Percentiles rank a stretch among this genome's conserved stretches.
These are phyloP conservation scores for Pseudopipra pipra DNA, from an alignment of 2,113 vertebrate species.

Conservation along the genomic window DNA sequence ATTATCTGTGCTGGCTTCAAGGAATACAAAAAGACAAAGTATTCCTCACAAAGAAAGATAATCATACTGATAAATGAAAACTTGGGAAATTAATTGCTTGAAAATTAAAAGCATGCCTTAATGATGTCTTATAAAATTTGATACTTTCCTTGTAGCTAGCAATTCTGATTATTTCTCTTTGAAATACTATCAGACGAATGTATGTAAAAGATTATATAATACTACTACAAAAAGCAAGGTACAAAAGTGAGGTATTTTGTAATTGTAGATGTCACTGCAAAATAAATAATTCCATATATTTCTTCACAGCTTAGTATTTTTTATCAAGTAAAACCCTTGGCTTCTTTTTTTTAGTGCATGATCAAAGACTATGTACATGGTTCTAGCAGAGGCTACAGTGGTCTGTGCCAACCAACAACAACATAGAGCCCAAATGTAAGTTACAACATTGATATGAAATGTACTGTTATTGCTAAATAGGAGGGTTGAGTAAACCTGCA, in stretches of 20 bases:
- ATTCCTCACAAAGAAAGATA: neutral
- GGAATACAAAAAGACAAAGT: neutral
- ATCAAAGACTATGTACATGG: neutral
- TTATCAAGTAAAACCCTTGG: neutral
- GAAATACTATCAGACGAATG: neutral
- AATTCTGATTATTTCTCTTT: conserved; percentile 4
- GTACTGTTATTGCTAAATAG: neutral
- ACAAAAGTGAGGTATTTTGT: neutral
- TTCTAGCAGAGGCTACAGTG: neutral
- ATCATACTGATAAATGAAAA: neutral
- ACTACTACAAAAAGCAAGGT: neutral
- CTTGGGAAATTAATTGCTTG: conserved; percentile 13
- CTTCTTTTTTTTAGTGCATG: neutral
- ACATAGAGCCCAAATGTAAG: neutral
- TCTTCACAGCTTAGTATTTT: neutral
- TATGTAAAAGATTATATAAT: neutral
- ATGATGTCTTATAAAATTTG: neutral
- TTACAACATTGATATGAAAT: neutral
- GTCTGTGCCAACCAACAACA: neutral
- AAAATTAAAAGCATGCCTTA: neutral
- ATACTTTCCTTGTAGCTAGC: neutral
- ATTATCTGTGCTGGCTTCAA: neutral
- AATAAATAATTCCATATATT: neutral
- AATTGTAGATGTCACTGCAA: neutral
- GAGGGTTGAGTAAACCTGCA: neutral